Evolutionary conservation across 1,140 invertebrate genomes (phyloP).

Genomic region (Euwallacea fornicatus): DNA sequence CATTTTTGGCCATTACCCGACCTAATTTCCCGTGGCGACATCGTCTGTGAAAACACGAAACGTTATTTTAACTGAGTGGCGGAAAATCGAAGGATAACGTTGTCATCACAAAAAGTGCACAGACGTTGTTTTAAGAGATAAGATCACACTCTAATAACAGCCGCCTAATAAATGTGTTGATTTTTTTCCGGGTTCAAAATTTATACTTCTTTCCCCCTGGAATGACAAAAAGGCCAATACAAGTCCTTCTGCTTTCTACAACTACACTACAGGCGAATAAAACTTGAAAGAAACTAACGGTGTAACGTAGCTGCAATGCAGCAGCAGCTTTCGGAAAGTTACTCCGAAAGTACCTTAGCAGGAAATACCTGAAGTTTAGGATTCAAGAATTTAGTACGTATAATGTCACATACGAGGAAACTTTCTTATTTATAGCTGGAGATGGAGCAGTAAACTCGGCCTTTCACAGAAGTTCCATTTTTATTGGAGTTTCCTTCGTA

Average conservation of each 20-base stretch:
- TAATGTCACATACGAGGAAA: constrained; percentile 21
- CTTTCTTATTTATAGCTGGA: constrained; percentile 20
- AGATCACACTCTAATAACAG: constrained; percentile 6
- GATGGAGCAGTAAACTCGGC: constrained; percentile 22
- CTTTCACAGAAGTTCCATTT: constrained; percentile 10
- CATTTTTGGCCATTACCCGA: constrained; percentile 11
- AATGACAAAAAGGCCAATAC: too few species aligned
- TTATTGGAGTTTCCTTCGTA: constrained; percentile 16
- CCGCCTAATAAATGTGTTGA: background rate
- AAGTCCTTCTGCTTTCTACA: too few species aligned
- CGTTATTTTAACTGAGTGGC: constrained; percentile 15
- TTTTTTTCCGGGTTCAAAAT: background rate
- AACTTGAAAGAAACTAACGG: too few species aligned
- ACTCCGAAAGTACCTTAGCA: background rate
- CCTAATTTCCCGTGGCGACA: constrained; percentile 12
- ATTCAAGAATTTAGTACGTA: constrained; percentile 14
- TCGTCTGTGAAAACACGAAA: constrained; percentile 12
- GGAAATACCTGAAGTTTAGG: constrained; percentile 19
- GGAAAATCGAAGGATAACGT: constrained; percentile 13
- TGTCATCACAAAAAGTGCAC: constrained; percentile 6
- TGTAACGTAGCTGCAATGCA: too few species aligned
- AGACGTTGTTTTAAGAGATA: constrained; percentile 8
- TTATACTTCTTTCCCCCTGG: too few species aligned
- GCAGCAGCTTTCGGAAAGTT: background rate
- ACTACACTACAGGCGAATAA: too few species aligned